Evolutionary conservation across 1,140 invertebrate genomes (phyloP).

Genomic region (Pseudobourletiella spinata): DNA sequence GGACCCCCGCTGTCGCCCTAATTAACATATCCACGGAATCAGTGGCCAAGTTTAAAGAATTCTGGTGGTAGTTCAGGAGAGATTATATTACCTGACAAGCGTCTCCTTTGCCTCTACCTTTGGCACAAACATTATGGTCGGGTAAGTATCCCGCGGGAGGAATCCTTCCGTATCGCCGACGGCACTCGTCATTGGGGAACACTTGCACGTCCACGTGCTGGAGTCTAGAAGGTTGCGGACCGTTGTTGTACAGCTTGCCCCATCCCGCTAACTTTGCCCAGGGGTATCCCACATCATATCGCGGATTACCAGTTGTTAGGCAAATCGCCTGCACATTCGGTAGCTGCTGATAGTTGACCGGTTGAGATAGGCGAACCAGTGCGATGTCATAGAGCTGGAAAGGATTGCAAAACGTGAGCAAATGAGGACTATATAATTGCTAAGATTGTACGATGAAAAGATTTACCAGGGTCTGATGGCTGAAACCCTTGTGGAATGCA

Average conservation of each 20-base stretch:
- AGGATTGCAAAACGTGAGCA: no score
- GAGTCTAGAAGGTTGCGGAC: neutral
- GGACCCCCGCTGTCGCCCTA: conserved; percentile 85
- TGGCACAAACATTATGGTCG: conserved; percentile 9
- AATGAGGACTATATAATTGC: neutral
- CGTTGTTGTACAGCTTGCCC: neutral
- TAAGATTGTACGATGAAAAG: neutral
- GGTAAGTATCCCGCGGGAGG: neutral
- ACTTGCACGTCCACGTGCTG: neutral
- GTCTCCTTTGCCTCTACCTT: neutral
- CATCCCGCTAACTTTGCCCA: neutral
- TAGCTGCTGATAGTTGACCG: neutral
- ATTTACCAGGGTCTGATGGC: conserved; percentile 15
- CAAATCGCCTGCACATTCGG: neutral
- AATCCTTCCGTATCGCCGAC: neutral
- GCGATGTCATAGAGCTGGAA: conserved; percentile 9
- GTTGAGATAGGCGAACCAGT: neutral
- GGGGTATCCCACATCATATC: neutral
- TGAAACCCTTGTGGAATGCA: neutral
- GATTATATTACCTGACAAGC: conserved; percentile 9
- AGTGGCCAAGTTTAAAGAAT: neutral
- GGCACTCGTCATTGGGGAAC: neutral
- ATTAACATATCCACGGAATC: conserved; percentile 13
- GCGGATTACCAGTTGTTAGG: neutral
- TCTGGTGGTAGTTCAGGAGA: neutral